Conservation (phyloP, 2,888 invertebrate species). For the Andrena marginata region DNA sequence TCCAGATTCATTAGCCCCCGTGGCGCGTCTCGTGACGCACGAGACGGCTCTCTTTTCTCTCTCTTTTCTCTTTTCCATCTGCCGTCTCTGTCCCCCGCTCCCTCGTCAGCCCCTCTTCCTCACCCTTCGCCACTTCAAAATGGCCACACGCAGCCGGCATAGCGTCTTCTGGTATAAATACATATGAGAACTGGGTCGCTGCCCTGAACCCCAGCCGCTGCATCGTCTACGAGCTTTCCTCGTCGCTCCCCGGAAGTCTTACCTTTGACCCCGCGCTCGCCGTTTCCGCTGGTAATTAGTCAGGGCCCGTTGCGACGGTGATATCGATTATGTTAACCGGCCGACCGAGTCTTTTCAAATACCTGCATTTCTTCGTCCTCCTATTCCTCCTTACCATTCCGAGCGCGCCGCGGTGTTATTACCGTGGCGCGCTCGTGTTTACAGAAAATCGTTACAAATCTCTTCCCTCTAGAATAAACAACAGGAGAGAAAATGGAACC, state of each 20-base stretch:
- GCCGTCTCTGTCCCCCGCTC: constrained; percentile 40
- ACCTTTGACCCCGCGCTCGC: constrained; percentile 64
- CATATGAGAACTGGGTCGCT: constrained; percentile 80
- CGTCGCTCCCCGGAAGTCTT: constrained; percentile 68
- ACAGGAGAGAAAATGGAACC: no score
- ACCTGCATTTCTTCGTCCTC: not conserved
- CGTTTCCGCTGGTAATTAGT: constrained; percentile 51
- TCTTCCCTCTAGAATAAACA: no score
- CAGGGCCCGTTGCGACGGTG: constrained; percentile 7
- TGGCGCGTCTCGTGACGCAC: constrained; percentile 75
- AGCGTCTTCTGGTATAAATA: constrained; percentile 80
- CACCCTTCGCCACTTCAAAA: constrained; percentile 62
- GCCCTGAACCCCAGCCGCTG: constrained; percentile 71
- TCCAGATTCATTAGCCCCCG: constrained; percentile 71
- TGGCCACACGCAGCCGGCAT: constrained; percentile 73
- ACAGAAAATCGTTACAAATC: no score
- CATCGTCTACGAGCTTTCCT: constrained; percentile 66
- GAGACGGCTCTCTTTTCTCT: constrained; percentile 65
- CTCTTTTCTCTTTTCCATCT: not conserved
- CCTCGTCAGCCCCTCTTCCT: constrained; percentile 22
- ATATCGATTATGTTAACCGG: constrained; percentile 34
- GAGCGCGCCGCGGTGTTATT: not conserved
- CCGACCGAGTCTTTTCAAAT: not conserved
- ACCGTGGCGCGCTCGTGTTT: not conserved
- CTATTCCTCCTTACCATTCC: not conserved